Evolutionary conservation across 2,113 vertebrate genomes (phyloP).

Genomic region (Carollia perspicillata): DNA sequence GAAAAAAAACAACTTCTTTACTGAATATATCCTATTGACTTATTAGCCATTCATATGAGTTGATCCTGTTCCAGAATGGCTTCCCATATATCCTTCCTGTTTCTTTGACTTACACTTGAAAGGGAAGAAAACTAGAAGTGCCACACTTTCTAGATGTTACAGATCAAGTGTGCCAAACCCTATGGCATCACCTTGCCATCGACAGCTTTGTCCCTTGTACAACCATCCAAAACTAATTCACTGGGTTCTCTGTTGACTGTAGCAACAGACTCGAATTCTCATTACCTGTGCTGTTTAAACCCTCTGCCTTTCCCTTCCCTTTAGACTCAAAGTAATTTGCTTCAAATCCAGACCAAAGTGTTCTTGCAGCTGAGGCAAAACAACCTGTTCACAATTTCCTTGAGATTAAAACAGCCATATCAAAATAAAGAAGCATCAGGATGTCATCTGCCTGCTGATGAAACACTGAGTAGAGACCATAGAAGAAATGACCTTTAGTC

Average conservation of each 20-base stretch:
- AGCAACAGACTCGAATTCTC: not conserved
- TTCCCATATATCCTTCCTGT: not conserved
- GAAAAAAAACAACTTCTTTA: not conserved
- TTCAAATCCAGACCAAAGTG: not conserved
- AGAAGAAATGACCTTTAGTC: not conserved
- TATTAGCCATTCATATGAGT: not conserved
- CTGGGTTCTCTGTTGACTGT: not conserved
- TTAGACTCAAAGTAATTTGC: not conserved
- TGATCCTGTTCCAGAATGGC: not conserved
- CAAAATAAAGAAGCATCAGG: not conserved
- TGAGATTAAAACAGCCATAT: slow-evolving; percentile 30
- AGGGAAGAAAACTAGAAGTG: not conserved
- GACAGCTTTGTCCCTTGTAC: not conserved
- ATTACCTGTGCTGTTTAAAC: not conserved
- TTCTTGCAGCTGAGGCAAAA: slow-evolving; percentile 8
- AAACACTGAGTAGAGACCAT: not conserved
- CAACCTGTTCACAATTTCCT: not conserved
- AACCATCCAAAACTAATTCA: not conserved
- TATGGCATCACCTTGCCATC: not conserved
- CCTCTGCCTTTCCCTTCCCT: not conserved
- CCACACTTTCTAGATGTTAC: not conserved
- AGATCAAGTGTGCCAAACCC: not conserved
- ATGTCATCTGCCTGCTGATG: not conserved
- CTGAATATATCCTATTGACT: not conserved
- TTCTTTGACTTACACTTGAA: not conserved